A percentile compares a stretch with the other conserved stretches of the same genome.
phyloP scores from a whole-genome alignment of 2,888 invertebrate genomes.

The Desoria tigrina region DNA sequence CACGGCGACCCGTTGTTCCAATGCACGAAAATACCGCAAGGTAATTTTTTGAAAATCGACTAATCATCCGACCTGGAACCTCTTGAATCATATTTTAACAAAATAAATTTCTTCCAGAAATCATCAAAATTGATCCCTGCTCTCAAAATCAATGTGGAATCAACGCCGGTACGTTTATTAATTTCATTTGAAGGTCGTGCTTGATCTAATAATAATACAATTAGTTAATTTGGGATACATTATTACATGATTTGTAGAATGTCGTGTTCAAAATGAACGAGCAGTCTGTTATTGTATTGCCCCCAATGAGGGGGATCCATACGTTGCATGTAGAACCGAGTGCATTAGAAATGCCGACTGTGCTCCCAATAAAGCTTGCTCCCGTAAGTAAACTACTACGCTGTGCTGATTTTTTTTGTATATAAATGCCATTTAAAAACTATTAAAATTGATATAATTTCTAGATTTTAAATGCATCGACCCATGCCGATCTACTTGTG shows the following conservation, averaged over 20 bases:
- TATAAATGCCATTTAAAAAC: too few species aligned
- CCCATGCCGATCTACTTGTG: conserved; percentile 77
- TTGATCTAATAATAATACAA: conserved; percentile 50
- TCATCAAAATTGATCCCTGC: conserved; percentile 31
- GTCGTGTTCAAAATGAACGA: conserved; percentile 74
- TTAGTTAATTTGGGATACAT: too few species aligned
- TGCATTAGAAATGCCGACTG: conserved; percentile 59
- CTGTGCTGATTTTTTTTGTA: too few species aligned
- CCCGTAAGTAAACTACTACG: too few species aligned
- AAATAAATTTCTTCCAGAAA: conserved; percentile 15
- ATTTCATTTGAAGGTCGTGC: conserved; percentile 54
- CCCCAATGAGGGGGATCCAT: conserved; percentile 86
- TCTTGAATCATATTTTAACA: not conserved
- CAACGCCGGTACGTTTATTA: conserved; percentile 23
- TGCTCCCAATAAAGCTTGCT: conserved; percentile 39
- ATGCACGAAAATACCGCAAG: conserved; percentile 58
- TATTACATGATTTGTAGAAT: conserved; percentile 62
- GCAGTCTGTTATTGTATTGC: conserved; percentile 77
- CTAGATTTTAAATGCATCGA: conserved; percentile 55
- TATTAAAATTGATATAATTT: too few species aligned
- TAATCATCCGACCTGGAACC: not conserved
- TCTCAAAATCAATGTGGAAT: conserved; percentile 73
- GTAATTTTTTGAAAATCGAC: not conserved
- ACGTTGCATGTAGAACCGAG: conserved; percentile 81
- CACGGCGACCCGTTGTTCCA: conserved; percentile 78